Evolutionary conservation across 23 tunicate genomes (phyloP), one percentile per base, ranked within the genome.

Genomic region (Ascidia mentula): DNA sequence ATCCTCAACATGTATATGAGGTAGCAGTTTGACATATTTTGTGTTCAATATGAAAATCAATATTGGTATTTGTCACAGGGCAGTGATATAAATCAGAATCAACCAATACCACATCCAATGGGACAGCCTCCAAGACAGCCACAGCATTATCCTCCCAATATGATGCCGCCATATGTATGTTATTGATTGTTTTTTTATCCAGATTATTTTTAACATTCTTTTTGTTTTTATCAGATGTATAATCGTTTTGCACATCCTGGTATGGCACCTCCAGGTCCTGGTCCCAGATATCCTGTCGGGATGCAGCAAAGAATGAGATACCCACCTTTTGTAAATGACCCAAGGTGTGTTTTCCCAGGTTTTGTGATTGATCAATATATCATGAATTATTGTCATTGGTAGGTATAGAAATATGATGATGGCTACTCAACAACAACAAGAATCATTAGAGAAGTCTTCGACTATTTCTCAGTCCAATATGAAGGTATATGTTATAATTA

Each of bases 101-200:
- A 42, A 15, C 15, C 53, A 9, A 42, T 42, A 15, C 15, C 15
- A 15, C 53, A 15, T 12, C 53, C 53, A 12, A 42, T 42, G 53
- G 53, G 53, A 12, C 53, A 42, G 15, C 53, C 53, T 42, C 53
- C 53, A 32, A 39, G 45, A 32, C 79, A 76, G n/a, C 79, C 31
- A 32, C 79, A 69, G 20, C 72, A 69, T 9, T 31, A 69, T 12
- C 72, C 32, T 13, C 83, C 82, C 18, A 77, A 77, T 39, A 84
- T 84, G 82, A 85, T 85, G 89, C 89, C 83, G 18, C 79, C 79
- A 31, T 78, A 38, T 78, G 82, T 78, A 78, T 46, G 82, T 78
- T 8, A 18, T 45, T 45, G 18, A 45, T 45, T 45, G 18, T 45
- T 45, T 45, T 17, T 17, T 17, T 17, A 18, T 45, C 60, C 60